Conservation (phyloP, 2,888 invertebrate species). For the Gryllus longicercus region DNA sequence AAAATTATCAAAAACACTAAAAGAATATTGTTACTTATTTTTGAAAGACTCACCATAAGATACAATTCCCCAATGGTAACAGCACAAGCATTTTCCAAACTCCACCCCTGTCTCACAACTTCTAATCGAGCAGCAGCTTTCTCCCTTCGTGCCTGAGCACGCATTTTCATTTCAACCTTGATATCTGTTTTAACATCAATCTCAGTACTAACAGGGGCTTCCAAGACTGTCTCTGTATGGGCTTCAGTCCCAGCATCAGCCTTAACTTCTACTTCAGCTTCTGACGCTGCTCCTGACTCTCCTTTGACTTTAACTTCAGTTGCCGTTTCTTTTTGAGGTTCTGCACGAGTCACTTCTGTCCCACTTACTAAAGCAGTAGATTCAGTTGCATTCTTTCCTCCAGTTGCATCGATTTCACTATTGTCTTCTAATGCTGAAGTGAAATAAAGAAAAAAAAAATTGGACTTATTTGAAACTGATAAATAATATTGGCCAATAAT, state of each 20-base stretch:
- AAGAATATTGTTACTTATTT: not conserved
- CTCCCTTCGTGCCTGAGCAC: not conserved
- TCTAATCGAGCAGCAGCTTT: conserved; percentile 19
- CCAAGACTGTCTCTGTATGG: not conserved
- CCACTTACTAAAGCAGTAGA: conserved; percentile 33
- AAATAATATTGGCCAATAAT: no score
- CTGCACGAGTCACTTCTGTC: conserved; percentile 21
- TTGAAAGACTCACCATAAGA: conserved; percentile 63
- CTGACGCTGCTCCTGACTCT: not conserved
- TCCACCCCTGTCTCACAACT: conserved; percentile 72
- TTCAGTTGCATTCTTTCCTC: no score
- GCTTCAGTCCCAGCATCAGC: not conserved
- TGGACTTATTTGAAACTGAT: no score
- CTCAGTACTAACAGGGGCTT: not conserved
- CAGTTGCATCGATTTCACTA: no score
- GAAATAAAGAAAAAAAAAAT: no score
- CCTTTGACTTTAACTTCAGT: not conserved
- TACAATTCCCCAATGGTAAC: conserved; percentile 87
- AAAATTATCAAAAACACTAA: not conserved
- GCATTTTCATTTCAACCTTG: not conserved
- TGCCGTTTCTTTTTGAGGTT: conserved; percentile 30
- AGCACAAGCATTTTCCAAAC: conserved; percentile 67
- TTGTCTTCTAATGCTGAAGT: no score
- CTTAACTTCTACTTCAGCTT: not conserved
- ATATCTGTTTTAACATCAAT: conserved; percentile 4